Base-by-base conservation (phyloP, 2,797 vertebrate species). In the Glossophaga mutica region DNA sequence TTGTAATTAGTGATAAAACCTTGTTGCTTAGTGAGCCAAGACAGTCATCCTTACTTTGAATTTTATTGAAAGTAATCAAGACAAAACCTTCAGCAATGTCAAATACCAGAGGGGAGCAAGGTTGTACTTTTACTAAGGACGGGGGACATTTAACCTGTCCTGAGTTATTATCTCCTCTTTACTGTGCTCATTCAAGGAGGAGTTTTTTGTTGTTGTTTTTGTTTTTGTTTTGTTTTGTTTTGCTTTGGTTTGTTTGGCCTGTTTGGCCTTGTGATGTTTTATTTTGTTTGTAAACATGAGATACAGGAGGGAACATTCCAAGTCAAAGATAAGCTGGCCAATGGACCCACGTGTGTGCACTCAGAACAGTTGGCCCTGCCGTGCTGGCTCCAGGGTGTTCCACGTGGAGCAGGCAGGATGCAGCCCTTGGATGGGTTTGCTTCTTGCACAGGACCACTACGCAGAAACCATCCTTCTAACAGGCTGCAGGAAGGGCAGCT, bases 1-100 rank as follows among this genome's bases (percentile, higher is more conserved):
- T 99, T 99, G 98, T 99, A 99, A 99, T 99, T 99, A 99, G 99
- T 98, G 99, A 99, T 99, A 98, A 99, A 99, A 99, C 98, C 99
- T 99, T 99, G 99, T 99, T 99, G 99, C 98, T 99, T 99, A 99
- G 98, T 98, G 99, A 99, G 99, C 99, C 99, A 98, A 98, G 98
- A 98, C 99, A 99, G 98, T 98, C 99, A 99, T 99, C 99, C 98
- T 99, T 98, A 98, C 98, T 98, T 99, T 98, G 98, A 97, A 96
- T 98, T 99, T 99, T 98, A 98, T 98, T 98, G 98, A 98, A 98
- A 98, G 96, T 98, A 98, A 98, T 99, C 98, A 98, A 98, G 98
- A 98, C 65, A 90, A 98, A 98, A 98, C 98, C 98, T 98, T 99
- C 98, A 98, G 98, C 98, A 98, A 98, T 98, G 98, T 99, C 98